Conservation (phyloP, 2,888 invertebrate species). For the Dascillus cervinus region DNA sequence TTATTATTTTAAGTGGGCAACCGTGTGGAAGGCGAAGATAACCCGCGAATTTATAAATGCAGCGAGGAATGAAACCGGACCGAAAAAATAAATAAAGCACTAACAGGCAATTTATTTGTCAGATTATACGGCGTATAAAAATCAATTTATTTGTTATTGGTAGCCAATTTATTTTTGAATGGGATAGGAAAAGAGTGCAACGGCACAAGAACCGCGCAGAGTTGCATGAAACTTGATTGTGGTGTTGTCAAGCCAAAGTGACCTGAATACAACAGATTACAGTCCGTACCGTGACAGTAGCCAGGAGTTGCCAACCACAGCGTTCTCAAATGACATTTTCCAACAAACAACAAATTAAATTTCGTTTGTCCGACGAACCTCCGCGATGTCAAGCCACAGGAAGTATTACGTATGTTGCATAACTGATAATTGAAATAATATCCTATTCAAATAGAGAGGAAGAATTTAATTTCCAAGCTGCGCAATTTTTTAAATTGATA, state of each 20-base stretch:
- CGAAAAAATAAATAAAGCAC: no score
- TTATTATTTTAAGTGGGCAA: no score
- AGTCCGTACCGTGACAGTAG: conserved; percentile 20
- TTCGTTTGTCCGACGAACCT: conserved; percentile 21
- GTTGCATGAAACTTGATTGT: conserved; percentile 20
- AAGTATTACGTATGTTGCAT: conserved; percentile 19
- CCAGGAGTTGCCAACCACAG: conserved; percentile 18
- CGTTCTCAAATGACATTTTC: conserved; percentile 17
- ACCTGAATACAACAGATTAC: conserved; percentile 18
- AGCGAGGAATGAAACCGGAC: no score
- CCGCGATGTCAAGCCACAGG: conserved; percentile 15
- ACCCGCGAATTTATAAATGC: no score
- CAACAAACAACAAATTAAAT: conserved; percentile 26
- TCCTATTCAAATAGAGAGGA: conserved; percentile 33
- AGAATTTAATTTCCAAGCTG: conserved; percentile 31
- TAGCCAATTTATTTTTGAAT: conserved; percentile 10
- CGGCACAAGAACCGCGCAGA: conserved; percentile 7
- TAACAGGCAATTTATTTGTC: no score
- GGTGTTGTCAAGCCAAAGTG: conserved; percentile 12
- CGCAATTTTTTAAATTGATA: conserved; percentile 25
- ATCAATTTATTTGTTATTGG: no score
- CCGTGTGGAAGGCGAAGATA: no score
- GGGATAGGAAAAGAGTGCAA: conserved; percentile 7
- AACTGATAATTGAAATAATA: conserved; percentile 32
- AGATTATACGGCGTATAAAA: no score